These are phyloP conservation scores for Ericerus pela DNA, from an alignment of 1,140 invertebrate genomes.

Conservation along the genomic window DNA sequence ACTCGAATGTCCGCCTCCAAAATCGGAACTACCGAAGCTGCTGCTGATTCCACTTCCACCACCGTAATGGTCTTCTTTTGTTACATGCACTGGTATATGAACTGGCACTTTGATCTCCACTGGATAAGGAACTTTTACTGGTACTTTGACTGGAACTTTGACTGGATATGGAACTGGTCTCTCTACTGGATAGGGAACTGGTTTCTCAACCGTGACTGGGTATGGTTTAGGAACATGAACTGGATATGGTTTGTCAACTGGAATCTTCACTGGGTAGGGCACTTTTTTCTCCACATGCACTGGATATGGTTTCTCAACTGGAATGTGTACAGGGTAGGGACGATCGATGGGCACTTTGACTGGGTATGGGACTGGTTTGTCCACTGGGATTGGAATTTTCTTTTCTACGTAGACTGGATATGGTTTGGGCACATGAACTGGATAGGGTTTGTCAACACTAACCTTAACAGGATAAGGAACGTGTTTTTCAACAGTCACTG, in stretches of 20 bases:
- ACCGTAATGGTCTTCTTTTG: slow-evolving; percentile 28
- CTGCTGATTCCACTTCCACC: slow-evolving; percentile 15
- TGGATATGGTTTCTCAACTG: slow-evolving; percentile 36
- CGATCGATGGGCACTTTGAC: slow-evolving; percentile 52
- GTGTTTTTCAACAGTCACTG: slow-evolving; percentile 45
- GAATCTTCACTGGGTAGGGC: slow-evolving; percentile 51
- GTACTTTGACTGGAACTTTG: slow-evolving; percentile 37
- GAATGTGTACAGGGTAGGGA: slow-evolving; percentile 41
- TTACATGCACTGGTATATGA: slow-evolving; percentile 40
- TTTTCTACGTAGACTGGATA: slow-evolving; percentile 28
- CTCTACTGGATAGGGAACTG: slow-evolving; percentile 57
- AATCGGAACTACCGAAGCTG: background rate
- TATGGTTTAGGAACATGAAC: slow-evolving; percentile 36
- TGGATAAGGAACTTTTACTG: slow-evolving; percentile 33
- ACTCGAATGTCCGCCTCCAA: slow-evolving; percentile 23
- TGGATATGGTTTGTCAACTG: slow-evolving; percentile 32
- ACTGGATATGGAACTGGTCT: slow-evolving; percentile 40
- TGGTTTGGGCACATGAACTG: slow-evolving; percentile 48
- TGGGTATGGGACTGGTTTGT: slow-evolving; percentile 51
- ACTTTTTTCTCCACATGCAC: slow-evolving; percentile 40
- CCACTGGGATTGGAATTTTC: slow-evolving; percentile 45
- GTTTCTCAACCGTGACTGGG: slow-evolving; percentile 46
- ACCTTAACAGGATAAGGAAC: slow-evolving; percentile 56
- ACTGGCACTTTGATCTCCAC: slow-evolving; percentile 31
- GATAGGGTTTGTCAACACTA: slow-evolving; percentile 56